phyloP scores from a whole-genome alignment of 2,797 vertebrate genomes.

The Poecilia velifera region DNA sequence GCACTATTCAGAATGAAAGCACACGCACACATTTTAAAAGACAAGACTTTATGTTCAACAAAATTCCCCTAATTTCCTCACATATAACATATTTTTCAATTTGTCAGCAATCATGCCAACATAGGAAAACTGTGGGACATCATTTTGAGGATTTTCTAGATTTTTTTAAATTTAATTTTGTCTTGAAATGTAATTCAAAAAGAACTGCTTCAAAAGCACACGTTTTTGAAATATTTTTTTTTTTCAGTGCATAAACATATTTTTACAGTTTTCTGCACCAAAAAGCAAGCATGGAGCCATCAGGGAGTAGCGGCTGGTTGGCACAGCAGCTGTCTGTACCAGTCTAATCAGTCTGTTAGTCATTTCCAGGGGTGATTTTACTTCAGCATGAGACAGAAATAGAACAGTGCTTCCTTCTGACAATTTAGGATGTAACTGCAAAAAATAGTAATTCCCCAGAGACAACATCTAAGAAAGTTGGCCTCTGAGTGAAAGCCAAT shows the following conservation, averaged over 20 bases:
- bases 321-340: constrained; percentile 31
- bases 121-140: neutral
- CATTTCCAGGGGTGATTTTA: constrained; percentile 61
- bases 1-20: neutral
- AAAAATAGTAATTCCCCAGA: constrained; percentile 45
- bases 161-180: neutral
- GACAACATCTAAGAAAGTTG: constrained; percentile 52
- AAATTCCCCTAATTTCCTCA: neutral
- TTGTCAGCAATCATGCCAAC: neutral
- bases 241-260: constrained; percentile 15
- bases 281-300: constrained; percentile 29
- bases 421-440: constrained; percentile 59
- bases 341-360: constrained; percentile 64
- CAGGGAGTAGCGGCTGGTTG: constrained; percentile 37
- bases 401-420: constrained; percentile 49
- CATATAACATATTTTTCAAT: neutral
- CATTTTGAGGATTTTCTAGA: neutral
- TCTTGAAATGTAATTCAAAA: neutral
- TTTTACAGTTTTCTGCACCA: constrained; percentile 33
- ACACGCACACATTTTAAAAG: neutral
- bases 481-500: constrained; percentile 39
- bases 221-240: neutral
- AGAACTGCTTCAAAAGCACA: constrained; percentile 5
- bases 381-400: constrained; percentile 64
- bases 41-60: neutral